Conservation (phyloP, 1,140 invertebrate species). For the Choristoneura fumiferana region DNA sequence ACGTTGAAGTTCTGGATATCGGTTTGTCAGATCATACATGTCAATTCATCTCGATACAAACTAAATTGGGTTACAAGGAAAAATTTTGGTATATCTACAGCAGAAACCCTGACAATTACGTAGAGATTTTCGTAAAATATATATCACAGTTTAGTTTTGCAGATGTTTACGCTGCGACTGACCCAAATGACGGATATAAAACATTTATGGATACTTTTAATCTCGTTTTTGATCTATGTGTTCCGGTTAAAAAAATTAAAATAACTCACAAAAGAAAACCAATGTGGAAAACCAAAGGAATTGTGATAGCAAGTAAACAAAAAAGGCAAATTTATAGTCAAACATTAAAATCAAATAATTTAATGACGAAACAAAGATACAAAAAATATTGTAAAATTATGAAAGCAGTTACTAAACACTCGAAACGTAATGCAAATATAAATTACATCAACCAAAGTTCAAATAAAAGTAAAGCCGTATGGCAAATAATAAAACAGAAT, state of each 20-base stretch:
- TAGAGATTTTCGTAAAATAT: conserved; percentile 20
- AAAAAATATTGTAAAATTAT: conserved; percentile 15
- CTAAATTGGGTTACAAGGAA: conserved; percentile 5
- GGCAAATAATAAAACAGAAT: conserved; percentile 16
- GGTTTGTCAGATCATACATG: conserved; percentile 18
- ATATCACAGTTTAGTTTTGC: conserved; percentile 11
- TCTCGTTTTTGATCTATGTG: conserved; percentile 7
- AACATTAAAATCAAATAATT: background rate
- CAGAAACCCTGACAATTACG: background rate
- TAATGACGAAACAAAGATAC: background rate
- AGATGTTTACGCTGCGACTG: background rate
- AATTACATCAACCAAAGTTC: conserved; percentile 5
- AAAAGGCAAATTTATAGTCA: conserved; percentile 8
- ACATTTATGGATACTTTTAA: background rate
- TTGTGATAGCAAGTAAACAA: background rate
- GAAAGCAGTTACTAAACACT: background rate
- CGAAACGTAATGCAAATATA: background rate
- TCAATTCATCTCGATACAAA: background rate
- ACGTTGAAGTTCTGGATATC: background rate
- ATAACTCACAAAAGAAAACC: conserved; percentile 7
- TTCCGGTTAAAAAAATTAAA: conserved; percentile 11
- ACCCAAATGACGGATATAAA: conserved; percentile 2
- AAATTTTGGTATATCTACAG: conserved; percentile 4
- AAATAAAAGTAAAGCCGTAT: conserved; percentile 10
- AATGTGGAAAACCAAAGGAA: conserved; percentile 20